Base-by-base conservation (phyloP, 2,797 vertebrate genomes). In the Pachyuromys duprasi region DNA sequence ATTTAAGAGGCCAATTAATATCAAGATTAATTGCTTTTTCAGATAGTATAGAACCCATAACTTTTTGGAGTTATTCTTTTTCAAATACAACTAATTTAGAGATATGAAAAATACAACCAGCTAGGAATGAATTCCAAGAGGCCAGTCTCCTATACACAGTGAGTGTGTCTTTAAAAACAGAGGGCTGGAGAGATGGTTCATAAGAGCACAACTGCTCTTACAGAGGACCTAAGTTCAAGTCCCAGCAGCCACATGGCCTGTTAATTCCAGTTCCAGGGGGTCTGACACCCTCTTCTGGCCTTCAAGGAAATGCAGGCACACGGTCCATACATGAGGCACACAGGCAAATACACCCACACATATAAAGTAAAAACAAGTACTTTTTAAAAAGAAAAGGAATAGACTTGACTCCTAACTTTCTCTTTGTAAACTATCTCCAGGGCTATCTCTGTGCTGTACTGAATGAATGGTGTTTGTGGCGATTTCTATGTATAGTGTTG, bases 21-120 rank as follows among this genome's bases (percentile, higher is more conserved):
- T n/a, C 49, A 78, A 62, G 33, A 78, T 4, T 89, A 2, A 9
- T 6, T 90, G 53, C 31, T 76, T 94, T 69, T 92, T 91, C 33
- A 91, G 39, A 57, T 1, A 79, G 33, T 78, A 39, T 20, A 18
- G 76, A 31, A 95, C 33, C 45, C 39, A 86, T 60, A 95, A 94
- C 14, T 84, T 92, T 86, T 69, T 87, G 22, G 67, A 79, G 67
- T 82, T 92, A 78, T 69, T 78, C n/a, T 88, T 78, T 36, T 24
- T 62, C 82, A 75, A 75, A 65, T 60, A 62, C 6, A 5, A 11
- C 1, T 86, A 92, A 93, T 42, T 83, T 69, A 17, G 62, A 33
- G 49, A 4, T 36, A 53, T 82, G 36, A 86, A 91, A 96, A 93
- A 76, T 45, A 92, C 15, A 90, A 33, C 39, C 74, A 63, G 31